phyloP scores from a whole-genome alignment of 2,888 invertebrate genomes.

The Polydesmus complanatus region DNA sequence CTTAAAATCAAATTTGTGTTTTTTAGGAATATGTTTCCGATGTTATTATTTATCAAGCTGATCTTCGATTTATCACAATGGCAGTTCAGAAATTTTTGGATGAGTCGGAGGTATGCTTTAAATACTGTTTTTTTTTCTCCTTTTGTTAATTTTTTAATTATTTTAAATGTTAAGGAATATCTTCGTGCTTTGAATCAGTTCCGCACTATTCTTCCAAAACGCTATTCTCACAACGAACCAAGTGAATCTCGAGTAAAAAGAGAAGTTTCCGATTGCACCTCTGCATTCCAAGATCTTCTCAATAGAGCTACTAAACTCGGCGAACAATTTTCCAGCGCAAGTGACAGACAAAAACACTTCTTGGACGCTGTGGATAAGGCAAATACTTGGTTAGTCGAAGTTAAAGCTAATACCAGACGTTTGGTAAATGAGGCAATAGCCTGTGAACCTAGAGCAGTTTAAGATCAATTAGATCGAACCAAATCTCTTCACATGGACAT shows the following conservation, averaged over 20 bases:
- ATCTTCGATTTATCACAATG: conserved; percentile 88
- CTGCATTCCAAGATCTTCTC: conserved; percentile 52
- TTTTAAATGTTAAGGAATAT: conserved; percentile 51
- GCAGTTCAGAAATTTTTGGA: conserved; percentile 91
- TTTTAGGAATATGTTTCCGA: conserved; percentile 61
- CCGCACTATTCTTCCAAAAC: conserved; percentile 57
- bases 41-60: conserved; percentile 90
- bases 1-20: no score
- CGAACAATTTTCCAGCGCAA: conserved; percentile 66
- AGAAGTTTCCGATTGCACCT: conserved; percentile 59
- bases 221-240: conserved; percentile 62
- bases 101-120: conserved; percentile 77
- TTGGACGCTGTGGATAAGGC: conserved; percentile 71
- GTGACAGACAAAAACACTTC: conserved; percentile 59
- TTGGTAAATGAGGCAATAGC: conserved; percentile 67
- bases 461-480: conserved; percentile 69
- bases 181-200: conserved; percentile 69
- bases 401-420: conserved; percentile 55
- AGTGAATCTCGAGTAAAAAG: conserved; percentile 61
- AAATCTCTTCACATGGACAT: conserved; percentile 76
- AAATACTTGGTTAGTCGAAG: conserved; percentile 59
- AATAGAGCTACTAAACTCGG: conserved; percentile 68
- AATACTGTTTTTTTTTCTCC: no score
- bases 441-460: conserved; percentile 72
- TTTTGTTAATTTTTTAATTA: no score